Evolutionary conservation across 2,888 invertebrate genomes (phyloP).

Genomic region (Drosophila prostipennis): DNA sequence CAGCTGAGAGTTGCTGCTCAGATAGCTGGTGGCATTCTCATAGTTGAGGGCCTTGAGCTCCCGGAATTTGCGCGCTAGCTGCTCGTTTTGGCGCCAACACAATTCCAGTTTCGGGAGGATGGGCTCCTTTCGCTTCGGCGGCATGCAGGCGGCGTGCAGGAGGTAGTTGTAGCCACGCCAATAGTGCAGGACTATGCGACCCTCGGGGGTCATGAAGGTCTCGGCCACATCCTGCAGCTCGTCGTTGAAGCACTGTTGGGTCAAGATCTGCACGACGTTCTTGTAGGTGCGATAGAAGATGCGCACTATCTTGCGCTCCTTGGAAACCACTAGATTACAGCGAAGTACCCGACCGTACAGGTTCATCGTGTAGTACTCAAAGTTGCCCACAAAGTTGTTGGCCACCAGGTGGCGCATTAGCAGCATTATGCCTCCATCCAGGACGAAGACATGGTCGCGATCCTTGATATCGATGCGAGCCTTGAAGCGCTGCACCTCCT

Average conservation of each 20-base stretch:
- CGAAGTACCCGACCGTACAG: constrained; percentile 73
- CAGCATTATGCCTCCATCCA: constrained; percentile 80
- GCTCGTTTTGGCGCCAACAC: constrained; percentile 72
- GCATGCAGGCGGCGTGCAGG: constrained; percentile 71
- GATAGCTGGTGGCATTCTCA: constrained; percentile 68
- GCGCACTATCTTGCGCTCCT: constrained; percentile 70
- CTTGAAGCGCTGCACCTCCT: constrained; percentile 74
- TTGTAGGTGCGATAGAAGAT: constrained; percentile 77
- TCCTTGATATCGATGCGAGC: constrained; percentile 77
- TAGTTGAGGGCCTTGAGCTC: constrained; percentile 68
- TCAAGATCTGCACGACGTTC: constrained; percentile 64
- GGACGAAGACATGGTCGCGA: constrained; percentile 72
- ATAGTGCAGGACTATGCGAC: constrained; percentile 78
- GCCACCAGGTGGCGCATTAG: constrained; percentile 78
- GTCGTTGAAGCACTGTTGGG: constrained; percentile 78
- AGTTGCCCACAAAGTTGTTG: constrained; percentile 71
- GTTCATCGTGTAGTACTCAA: constrained; percentile 78
- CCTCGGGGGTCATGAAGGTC: constrained; percentile 70
- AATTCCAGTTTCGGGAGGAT: constrained; percentile 74
- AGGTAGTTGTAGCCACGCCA: constrained; percentile 79
- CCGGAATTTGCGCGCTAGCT: constrained; percentile 57
- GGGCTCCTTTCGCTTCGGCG: constrained; percentile 51
- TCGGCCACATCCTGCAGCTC: constrained; percentile 76
- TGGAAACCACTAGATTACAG: constrained; percentile 64
- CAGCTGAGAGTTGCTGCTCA: constrained; percentile 70